These are phyloP conservation scores for Telmatherina bonti DNA, from an alignment of 2,797 vertebrate species.

Conservation along the genomic window DNA sequence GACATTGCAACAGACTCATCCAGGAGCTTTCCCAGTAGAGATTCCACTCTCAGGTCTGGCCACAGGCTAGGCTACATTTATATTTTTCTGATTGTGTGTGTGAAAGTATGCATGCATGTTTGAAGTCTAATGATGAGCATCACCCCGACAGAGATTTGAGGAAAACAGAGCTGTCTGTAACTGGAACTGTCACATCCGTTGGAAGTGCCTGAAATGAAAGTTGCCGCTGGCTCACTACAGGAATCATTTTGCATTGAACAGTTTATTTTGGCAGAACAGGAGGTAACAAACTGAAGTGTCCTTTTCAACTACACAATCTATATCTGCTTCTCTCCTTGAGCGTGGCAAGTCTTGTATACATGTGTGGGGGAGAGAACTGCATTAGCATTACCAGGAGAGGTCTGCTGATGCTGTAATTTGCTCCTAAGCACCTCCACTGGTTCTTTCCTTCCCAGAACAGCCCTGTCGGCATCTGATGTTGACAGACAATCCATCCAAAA, in stretches of 20 bases:
- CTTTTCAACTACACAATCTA: constrained; percentile 57
- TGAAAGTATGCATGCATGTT: constrained; percentile 25
- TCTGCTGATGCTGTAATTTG: constrained; percentile 71
- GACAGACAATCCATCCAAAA: constrained; percentile 57
- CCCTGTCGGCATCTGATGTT: constrained; percentile 59
- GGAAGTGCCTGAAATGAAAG: constrained; percentile 66
- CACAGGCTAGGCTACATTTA: constrained; percentile 54
- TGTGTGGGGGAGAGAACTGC: constrained; percentile 48
- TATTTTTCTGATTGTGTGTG: constrained; percentile 12
- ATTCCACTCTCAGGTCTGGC: constrained; percentile 70
- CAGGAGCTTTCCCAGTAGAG: constrained; percentile 68
- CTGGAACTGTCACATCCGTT: constrained; percentile 80
- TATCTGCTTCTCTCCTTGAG: constrained; percentile 51
- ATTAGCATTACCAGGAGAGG: constrained; percentile 68
- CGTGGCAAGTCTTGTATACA: constrained; percentile 46
- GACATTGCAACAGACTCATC: constrained; percentile 69
- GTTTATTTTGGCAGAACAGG: constrained; percentile 62
- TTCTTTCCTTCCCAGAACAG: constrained; percentile 62
- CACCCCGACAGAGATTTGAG: constrained; percentile 76
- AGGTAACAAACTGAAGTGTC: constrained; percentile 53
- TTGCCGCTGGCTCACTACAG: constrained; percentile 61
- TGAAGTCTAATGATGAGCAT: constrained; percentile 76
- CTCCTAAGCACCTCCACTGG: constrained; percentile 49
- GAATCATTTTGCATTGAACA: constrained; percentile 65
- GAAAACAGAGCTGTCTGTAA: constrained; percentile 76